Evolutionary conservation across 2,113 vertebrate species (phyloP), one percentile per base, ranked within the genome.

Genomic region (Oryzias curvinotus): DNA sequence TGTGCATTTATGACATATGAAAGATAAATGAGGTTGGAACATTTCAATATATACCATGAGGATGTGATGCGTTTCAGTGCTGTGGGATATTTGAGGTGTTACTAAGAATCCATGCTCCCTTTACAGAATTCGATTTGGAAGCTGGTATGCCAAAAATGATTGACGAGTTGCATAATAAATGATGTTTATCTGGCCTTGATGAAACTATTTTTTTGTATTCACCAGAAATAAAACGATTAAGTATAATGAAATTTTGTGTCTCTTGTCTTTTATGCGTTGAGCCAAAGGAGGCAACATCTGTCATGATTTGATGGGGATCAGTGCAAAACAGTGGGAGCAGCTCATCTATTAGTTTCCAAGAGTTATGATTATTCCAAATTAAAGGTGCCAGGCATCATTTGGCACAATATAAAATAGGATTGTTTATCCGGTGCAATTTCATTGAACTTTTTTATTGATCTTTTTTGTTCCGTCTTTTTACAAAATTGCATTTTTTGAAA

Each of bases 201-300:
- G 73, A 89, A 92, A 87, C 79, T 89, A 91, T 83, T 91, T 91
- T 93, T 93, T 93, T 91, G 90, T 91, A 92, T 92, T 92, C 73
- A 87, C 69, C 83, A 78, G 85, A 93, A 89, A 92, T 93, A 94
- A 89, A 90, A 85, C 68, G 71, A 87, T 91, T 89, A 80, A 80
- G 84, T 88, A 82, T 84, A 89, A 68, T 57, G 13, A 2, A 12
- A 7, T 36, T 45, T 25, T 13, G 14, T 57, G 4, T 18, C n/a
- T 63, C 64, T 41, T 71, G 14, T 48, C 19, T 48, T 46, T 15
- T 7, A 36, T 36, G 7, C 7, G 8, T 36, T 36, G 7, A 36
- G 30, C 30, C 7, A 28, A 28, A 28, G 30, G 7, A 36, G 7
- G 30, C 30, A 36, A 7, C 30, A 36, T 36, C 30, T 36, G 10